phyloP scores from a whole-genome alignment of 2,888 invertebrate genomes.

The Agrochola lychnidis region DNA sequence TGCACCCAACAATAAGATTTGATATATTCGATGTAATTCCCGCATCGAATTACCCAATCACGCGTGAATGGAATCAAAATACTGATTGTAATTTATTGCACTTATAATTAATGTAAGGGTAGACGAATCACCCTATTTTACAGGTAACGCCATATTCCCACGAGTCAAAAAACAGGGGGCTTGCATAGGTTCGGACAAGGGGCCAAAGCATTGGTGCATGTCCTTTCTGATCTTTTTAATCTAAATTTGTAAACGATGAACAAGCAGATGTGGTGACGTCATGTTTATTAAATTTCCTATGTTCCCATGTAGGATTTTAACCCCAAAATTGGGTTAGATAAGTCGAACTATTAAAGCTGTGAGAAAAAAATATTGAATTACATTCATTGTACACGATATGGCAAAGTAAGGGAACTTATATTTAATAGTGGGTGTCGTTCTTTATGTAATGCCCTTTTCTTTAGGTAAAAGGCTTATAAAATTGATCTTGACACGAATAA shows the following conservation, averaged over 20 bases:
- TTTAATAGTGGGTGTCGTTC: neutral
- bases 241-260: slow-evolving; percentile 68
- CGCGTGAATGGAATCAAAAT: slow-evolving; percentile 83
- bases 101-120: slow-evolving; percentile 85
- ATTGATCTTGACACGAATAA: neutral
- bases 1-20: slow-evolving; percentile 43
- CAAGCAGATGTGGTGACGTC: slow-evolving; percentile 70
- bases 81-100: slow-evolving; percentile 88
- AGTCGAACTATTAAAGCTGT: neutral
- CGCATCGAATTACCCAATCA: slow-evolving; percentile 81
- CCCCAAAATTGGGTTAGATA: slow-evolving; percentile 45
- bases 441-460: neutral
- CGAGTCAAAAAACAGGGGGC: slow-evolving; percentile 81
- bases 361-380: neutral
- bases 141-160: slow-evolving; percentile 86
- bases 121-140: slow-evolving; percentile 72
- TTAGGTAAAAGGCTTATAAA: neutral
- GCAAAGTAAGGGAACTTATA: neutral
- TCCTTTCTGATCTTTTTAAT: slow-evolving; percentile 67
- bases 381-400: neutral
- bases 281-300: slow-evolving; percentile 64
- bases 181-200: slow-evolving; percentile 81
- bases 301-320: slow-evolving; percentile 68
- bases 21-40: slow-evolving; percentile 64
- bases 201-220: slow-evolving; percentile 81